Percentiles rank a stretch among this genome's conserved stretches.
Evolutionary conservation across 2,797 vertebrate species (phyloP).

Genomic region (Crocodylus rhombifer): DNA sequence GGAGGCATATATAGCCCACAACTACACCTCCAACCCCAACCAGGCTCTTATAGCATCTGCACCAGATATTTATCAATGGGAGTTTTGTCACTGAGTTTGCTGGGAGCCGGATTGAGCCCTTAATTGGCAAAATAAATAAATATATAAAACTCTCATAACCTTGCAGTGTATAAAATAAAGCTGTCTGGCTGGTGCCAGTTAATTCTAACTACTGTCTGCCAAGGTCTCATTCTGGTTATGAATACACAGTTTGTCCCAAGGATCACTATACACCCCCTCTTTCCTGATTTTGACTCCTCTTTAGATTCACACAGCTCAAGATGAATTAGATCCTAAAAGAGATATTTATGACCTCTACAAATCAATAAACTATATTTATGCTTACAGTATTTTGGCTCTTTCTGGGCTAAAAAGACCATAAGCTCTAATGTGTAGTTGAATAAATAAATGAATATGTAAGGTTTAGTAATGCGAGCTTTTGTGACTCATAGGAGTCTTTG

Average conservation of each 20-base stretch:
- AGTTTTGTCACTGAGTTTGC: not conserved
- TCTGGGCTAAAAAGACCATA: conserved; percentile 38
- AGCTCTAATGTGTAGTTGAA: conserved; percentile 58
- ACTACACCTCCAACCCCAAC: not conserved
- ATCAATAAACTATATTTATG: conserved; percentile 56
- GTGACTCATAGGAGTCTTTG: conserved; percentile 72
- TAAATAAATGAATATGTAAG: conserved; percentile 73
- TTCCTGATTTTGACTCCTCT: conserved; percentile 3
- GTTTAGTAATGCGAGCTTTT: conserved; percentile 71
- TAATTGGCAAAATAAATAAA: conserved; percentile 60
- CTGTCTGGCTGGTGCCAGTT: conserved; percentile 18
- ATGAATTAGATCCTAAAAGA: conserved; percentile 55
- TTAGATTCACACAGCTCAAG: conserved; percentile 42
- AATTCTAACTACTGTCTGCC: conserved; percentile 36
- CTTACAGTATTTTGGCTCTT: conserved; percentile 30
- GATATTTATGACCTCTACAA: conserved; percentile 60
- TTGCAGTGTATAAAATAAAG: conserved; percentile 32
- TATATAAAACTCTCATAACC: conserved; percentile 38
- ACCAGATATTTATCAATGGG: not conserved
- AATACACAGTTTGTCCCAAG: conserved; percentile 33
- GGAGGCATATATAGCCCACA: not conserved
- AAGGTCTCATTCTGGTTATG: conserved; percentile 32
- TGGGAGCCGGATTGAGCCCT: conserved; percentile 10
- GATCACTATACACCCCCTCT: not conserved
- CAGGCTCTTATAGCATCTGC: not conserved